Evolutionary conservation across 1,140 invertebrate genomes (phyloP).

Genomic region (Plectus sambesii): DNA sequence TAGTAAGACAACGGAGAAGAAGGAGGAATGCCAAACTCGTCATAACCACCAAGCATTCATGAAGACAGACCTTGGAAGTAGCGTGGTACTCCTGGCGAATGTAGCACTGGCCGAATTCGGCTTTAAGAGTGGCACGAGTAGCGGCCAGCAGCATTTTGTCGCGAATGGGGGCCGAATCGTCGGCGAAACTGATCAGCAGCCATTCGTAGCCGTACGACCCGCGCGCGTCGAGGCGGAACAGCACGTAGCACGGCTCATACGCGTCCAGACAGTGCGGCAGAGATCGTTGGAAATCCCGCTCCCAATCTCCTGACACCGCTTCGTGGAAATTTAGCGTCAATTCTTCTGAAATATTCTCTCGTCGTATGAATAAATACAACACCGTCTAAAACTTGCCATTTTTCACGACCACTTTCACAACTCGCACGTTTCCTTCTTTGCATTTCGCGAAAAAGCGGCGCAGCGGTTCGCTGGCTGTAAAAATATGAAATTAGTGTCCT

Average conservation of each 20-base stretch:
- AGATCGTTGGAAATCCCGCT: slow-evolving; percentile 64
- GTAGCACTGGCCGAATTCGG: slow-evolving; percentile 76
- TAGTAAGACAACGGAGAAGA: no score
- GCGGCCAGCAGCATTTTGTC: slow-evolving; percentile 99
- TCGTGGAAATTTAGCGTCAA: slow-evolving; percentile 58
- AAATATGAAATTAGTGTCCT: slow-evolving; percentile 10
- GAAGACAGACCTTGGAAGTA: no score
- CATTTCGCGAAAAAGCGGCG: slow-evolving; percentile 40
- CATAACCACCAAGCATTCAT: no score
- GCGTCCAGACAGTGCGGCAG: slow-evolving; percentile 65
- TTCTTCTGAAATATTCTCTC: slow-evolving; percentile 57
- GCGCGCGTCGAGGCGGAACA: slow-evolving; percentile 72
- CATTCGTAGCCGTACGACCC: slow-evolving; percentile 72
- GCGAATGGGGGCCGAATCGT: slow-evolving; percentile 53
- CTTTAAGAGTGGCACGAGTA: slow-evolving; percentile 91
- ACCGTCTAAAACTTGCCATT: slow-evolving; percentile 28
- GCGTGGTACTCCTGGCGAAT: slow-evolving; percentile 86
- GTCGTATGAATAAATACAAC: neutral
- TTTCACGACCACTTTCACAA: slow-evolving; percentile 42
- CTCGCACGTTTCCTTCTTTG: slow-evolving; percentile 41
- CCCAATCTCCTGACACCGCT: slow-evolving; percentile 64
- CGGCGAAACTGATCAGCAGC: slow-evolving; percentile 63
- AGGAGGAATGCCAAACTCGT: no score
- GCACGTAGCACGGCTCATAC: slow-evolving; percentile 79
- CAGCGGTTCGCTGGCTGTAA: slow-evolving; percentile 40